These are phyloP conservation scores for Orchestes rusci DNA, from an alignment of 2,888 invertebrate genomes.

Conservation along the genomic window DNA sequence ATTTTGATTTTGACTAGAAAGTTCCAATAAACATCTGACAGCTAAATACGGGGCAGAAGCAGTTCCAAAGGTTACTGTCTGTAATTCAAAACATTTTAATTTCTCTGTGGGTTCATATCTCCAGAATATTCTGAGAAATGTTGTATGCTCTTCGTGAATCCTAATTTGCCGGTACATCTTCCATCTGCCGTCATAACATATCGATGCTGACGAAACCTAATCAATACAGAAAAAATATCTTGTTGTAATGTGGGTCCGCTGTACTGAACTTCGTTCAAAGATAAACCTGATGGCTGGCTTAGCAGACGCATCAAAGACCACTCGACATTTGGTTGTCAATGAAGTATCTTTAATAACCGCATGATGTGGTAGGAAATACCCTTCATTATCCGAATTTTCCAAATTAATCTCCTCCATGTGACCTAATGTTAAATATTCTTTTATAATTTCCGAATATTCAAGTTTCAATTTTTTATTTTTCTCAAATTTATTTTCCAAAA, in stretches of 20 bases:
- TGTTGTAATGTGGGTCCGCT: slow-evolving; percentile 3
- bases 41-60: no score
- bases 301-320: slow-evolving; percentile 28
- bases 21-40: no score
- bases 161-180: slow-evolving; percentile 7
- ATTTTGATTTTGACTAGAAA: no score
- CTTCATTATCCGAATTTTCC: slow-evolving; percentile 1
- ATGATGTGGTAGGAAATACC: slow-evolving; percentile 5
- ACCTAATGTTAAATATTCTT: slow-evolving; percentile 17
- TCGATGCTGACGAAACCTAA: slow-evolving; percentile 2
- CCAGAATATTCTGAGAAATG: no score
- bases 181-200: slow-evolving; percentile 1
- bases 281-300: slow-evolving; percentile 18
- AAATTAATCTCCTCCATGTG: slow-evolving; percentile 15
- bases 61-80: no score
- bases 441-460: slow-evolving; percentile 16
- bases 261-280: slow-evolving; percentile 11
- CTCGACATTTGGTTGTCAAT: slow-evolving; percentile 14
- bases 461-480: slow-evolving; percentile 16
- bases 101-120: no score
- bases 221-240: slow-evolving; percentile 8
- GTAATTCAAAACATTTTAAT: no score
- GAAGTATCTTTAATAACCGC: slow-evolving; percentile 5
- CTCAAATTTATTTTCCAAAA: slow-evolving; percentile 16
- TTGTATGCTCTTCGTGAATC: no score